Evolutionary conservation across 2,113 vertebrate genomes (phyloP), one percentile per base, ranked within the genome.

Genomic region (Labeo catla): DNA sequence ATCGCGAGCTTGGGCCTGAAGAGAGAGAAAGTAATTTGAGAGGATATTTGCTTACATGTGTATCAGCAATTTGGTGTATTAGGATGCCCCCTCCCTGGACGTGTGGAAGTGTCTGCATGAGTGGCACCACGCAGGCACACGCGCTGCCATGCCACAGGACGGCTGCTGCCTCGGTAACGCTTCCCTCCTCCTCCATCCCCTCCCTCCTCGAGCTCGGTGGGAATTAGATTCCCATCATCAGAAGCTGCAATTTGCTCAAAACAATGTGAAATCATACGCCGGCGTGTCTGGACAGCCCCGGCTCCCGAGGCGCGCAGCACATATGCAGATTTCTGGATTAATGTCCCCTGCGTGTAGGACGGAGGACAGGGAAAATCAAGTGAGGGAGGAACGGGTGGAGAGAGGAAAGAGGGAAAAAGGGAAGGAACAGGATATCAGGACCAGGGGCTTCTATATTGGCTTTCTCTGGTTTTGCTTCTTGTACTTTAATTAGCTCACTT

Each of bases 11-110:
- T 93, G 94, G 93, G 93, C 95, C 95, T 95, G 95, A 96, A 91
- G 96, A 97, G 95, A 97, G 95, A 96, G 95, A 95, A 96, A 96
- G 97, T 97, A 95, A 97, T 96, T 96, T 95, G 94, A 94, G 94
- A 93, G 95, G 96, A 96, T 97, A 96, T 96, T 97, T 96, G 95
- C 95, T 96, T 96, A 96, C 95, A 96, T 94, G 95, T 95, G 96
- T 97, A 96, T 95, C 91, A 95, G 94, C 95, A 95, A 95, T 95
- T 94, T 94, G 92, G 92, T 23, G 90, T 77, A 85, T 89, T 93
- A 90, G 87, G 93, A 92, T 86, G 92, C 12, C 4, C 45, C 63
- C 90, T 87, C 91, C 82, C 79, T 76, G 50, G 80, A 78, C 63
- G 78, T 76, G 87, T 78, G 59, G 77, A 81, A 73, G 66, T 47